A percentile compares a stretch with the other conserved stretches of the same genome.
phyloP scores from a whole-genome alignment of 2,888 invertebrate species.

The Falcaria lacertinaria region DNA sequence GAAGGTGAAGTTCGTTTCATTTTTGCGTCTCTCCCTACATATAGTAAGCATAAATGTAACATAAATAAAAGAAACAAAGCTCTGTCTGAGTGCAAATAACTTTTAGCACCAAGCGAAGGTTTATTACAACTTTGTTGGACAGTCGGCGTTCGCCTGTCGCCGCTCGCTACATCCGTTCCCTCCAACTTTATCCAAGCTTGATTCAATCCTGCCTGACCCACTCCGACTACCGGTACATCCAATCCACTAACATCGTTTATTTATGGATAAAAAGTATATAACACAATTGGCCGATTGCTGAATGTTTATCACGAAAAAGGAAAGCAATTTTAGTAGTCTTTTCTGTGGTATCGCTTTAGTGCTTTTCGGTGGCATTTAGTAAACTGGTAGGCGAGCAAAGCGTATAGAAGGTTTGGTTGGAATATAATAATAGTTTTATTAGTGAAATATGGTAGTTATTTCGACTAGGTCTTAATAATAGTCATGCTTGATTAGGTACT shows the following conservation, averaged over 20 bases:
- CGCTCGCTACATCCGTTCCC: slow-evolving; percentile 30
- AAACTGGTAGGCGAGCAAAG: too few species aligned
- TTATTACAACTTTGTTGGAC: slow-evolving; percentile 37
- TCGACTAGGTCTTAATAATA: too few species aligned
- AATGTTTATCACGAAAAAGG: too few species aligned
- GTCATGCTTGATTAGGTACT: too few species aligned
- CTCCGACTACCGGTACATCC: slow-evolving; percentile 8
- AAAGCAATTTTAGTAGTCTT: too few species aligned
- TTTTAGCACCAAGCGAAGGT: slow-evolving; percentile 22
- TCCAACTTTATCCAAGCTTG: slow-evolving; percentile 33
- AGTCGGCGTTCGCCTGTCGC: slow-evolving; percentile 12
- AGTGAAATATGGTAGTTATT: too few species aligned
- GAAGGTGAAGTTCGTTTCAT: not conserved
- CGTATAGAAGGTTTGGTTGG: too few species aligned
- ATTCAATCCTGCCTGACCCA: slow-evolving; percentile 28
- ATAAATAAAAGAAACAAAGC: slow-evolving; percentile 17
- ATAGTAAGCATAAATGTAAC: not conserved
- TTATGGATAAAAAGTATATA: too few species aligned
- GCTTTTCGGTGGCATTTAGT: too few species aligned
- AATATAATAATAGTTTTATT: too few species aligned
- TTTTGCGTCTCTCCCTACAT: not conserved
- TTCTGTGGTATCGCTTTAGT: too few species aligned
- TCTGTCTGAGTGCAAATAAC: slow-evolving; percentile 22
- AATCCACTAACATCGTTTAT: not conserved
- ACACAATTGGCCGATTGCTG: too few species aligned